Evolutionary conservation across 1,140 invertebrate genomes (phyloP).

Genomic region (Luehdorfia chinensis): DNA sequence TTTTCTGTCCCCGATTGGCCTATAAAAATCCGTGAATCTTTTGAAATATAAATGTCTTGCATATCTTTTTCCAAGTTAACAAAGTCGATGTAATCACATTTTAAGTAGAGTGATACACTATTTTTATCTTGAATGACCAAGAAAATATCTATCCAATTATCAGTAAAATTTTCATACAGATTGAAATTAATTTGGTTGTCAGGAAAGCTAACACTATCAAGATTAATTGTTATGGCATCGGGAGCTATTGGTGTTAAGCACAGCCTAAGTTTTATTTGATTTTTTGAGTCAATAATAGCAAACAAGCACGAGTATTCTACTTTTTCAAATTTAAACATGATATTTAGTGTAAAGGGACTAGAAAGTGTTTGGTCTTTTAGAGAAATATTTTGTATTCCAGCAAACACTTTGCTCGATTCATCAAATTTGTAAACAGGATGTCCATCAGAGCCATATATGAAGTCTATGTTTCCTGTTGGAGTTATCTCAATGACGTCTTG

Average conservation of each 20-base stretch:
- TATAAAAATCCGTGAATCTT: not conserved
- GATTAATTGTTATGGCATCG: not conserved
- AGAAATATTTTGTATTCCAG: not conserved
- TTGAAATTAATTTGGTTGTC: not conserved
- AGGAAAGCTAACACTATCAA: not conserved
- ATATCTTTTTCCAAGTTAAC: not conserved
- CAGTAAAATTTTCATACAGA: not conserved
- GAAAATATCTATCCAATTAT: constrained; percentile 2
- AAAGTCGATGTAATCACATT: not conserved
- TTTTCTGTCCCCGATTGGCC: not conserved
- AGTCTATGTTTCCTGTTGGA: not conserved
- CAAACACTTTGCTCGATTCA: not conserved
- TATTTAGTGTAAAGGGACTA: constrained; percentile 10
- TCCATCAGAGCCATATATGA: not conserved
- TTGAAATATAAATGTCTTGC: constrained; percentile 4
- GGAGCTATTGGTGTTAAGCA: not conserved
- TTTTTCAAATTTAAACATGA: constrained; percentile 10
- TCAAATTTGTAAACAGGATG: not conserved
- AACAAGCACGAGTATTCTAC: constrained; percentile 3
- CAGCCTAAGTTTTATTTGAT: not conserved
- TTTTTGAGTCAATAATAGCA: not conserved
- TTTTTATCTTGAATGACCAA: not conserved
- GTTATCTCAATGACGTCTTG: not conserved
- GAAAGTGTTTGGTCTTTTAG: not conserved
- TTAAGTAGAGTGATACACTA: not conserved